phyloP scores from a whole-genome alignment of 2,888 invertebrate species.

The Labia minor region DNA sequence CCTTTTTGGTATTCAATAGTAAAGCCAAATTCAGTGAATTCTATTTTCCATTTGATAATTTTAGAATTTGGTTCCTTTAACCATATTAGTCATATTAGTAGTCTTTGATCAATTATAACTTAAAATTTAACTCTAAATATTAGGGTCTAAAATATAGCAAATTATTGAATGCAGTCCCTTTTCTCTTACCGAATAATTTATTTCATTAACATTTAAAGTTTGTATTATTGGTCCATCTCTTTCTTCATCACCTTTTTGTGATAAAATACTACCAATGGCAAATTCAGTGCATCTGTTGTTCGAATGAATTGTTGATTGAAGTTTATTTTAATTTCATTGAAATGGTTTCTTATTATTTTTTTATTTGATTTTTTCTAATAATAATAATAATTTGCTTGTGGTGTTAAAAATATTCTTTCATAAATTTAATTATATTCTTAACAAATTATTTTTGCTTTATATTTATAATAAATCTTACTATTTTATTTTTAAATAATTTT shows the following conservation, averaged over 20 bases:
- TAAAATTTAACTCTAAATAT: not conserved
- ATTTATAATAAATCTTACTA: too few species aligned
- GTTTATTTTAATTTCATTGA: too few species aligned
- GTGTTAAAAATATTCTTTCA: too few species aligned
- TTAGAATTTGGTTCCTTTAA: not conserved
- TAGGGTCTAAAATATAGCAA: slow-evolving; percentile 16
- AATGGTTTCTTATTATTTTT: too few species aligned
- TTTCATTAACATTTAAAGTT: not conserved
- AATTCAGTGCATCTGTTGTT: not conserved
- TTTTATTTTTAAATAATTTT: too few species aligned
- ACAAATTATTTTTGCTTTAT: too few species aligned
- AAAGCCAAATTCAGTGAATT: not conserved
- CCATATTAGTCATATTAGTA: not conserved
- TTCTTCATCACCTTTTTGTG: not conserved
- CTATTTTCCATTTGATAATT: not conserved
- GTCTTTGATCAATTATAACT: not conserved
- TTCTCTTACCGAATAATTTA: not conserved
- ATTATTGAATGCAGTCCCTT: slow-evolving; percentile 8
- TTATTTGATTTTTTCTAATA: too few species aligned
- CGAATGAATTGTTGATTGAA: slow-evolving; percentile 4
- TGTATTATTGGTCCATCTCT: not conserved
- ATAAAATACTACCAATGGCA: not conserved
- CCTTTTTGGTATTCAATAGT: not conserved
- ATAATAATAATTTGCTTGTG: too few species aligned
- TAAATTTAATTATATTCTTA: too few species aligned